phyloP scores from a whole-genome alignment of 2,113 vertebrate genomes.

The Pteropus alecto region DNA sequence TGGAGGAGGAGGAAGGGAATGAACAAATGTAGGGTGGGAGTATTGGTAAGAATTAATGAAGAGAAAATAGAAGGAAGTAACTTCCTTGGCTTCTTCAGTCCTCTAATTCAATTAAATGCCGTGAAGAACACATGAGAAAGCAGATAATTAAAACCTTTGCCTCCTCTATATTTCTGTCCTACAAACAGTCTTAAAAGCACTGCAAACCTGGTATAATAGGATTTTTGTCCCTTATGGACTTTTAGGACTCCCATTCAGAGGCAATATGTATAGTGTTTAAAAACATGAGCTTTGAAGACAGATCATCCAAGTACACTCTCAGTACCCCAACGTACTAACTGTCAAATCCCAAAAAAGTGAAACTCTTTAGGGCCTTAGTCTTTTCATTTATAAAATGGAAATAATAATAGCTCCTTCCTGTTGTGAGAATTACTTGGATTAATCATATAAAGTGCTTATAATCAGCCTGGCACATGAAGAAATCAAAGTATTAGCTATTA shows the following conservation, averaged over 20 bases:
- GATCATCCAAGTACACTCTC: not conserved
- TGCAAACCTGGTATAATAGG: not conserved
- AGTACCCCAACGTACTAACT: not conserved
- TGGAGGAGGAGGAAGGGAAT: not conserved
- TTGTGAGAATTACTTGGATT: not conserved
- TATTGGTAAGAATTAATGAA: not conserved
- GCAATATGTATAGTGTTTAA: not conserved
- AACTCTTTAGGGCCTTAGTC: not conserved
- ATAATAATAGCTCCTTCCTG: not conserved
- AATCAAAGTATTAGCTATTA: not conserved
- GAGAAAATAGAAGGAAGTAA: not conserved
- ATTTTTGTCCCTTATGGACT: not conserved
- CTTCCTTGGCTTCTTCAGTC: not conserved
- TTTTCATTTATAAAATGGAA: not conserved
- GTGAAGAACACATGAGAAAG: not conserved
- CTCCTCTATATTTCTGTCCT: not conserved
- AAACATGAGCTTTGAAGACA: not conserved
- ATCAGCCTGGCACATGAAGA: not conserved
- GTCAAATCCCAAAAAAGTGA: not conserved
- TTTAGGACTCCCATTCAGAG: not conserved
- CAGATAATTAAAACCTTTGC: not conserved
- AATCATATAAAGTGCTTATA: not conserved
- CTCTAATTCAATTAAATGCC: not conserved
- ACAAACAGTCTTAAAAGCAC: not conserved
- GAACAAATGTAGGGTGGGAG: constrained; percentile 16